Base-by-base conservation (phyloP, 2,113 vertebrate genomes). In the Dissostichus mawsoni region DNA sequence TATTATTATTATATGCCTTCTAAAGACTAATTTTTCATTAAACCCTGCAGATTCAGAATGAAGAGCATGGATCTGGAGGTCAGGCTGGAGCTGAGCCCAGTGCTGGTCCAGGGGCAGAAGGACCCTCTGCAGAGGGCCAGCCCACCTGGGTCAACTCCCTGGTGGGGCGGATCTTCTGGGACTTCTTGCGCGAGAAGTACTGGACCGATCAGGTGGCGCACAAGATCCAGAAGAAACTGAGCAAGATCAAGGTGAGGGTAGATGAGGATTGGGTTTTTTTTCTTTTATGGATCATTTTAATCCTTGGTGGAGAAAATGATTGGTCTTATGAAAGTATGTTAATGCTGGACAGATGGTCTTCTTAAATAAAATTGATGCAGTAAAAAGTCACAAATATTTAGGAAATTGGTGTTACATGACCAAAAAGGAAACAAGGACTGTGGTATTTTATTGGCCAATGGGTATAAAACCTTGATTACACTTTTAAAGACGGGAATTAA, bases 171-270 rank as follows among this genome's bases (percentile, higher is more conserved):
- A 90, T 97, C 87, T 96, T 97, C 90, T 97, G 96, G 96, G 96
- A 97, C 88, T 96, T 96, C 87, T 94, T 97, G 2, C 79, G 87
- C 23, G 96, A 97, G 77, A 95, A 69, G 20, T 97, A 96, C 93
- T 97, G 96, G 96, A 94, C 93, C 0, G 94, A 96, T 87, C 95
- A 94, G 72, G 96, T 97, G 84, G 94, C 95, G 25, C 91, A 86
- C 89, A 97, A 96, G 92, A 95, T 97, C 85, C 96, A 97, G 91
- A 97, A 96, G 92, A 97, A 97, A 82, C 59, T 97, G 63, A 94
- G 94, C 83, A 96, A 96, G 90, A 97, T 97, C 78, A 95, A 96
- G 96, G 96, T 96, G 85, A 91, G 94, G 14, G 25, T 8, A 56
- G 53, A 29, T 51, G 55, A 78, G 50, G 7, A 18, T 2, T 36